A percentile compares a stretch with the other conserved stretches of the same genome.
Evolutionary conservation across 2,113 vertebrate genomes (phyloP).

Genomic region (Limnothrissa miodon): DNA sequence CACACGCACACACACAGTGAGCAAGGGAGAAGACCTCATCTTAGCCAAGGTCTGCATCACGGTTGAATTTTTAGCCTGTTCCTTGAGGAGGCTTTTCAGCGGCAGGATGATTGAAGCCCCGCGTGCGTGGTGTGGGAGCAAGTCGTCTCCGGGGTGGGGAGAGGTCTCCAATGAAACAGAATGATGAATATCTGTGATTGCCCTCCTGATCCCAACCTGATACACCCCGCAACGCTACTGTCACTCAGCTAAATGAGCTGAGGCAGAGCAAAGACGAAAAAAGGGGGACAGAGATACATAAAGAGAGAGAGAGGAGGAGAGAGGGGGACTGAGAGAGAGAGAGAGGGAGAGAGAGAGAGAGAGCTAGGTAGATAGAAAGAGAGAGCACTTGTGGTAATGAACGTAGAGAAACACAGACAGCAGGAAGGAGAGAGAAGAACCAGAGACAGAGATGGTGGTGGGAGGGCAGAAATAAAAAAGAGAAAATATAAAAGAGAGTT

Average conservation of each 20-base stretch:
- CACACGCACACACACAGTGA: background rate
- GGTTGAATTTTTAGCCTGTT: background rate
- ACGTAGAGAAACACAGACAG: background rate
- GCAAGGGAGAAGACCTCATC: background rate
- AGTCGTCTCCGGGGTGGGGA: conserved; percentile 14
- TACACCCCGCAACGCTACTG: conserved; percentile 57
- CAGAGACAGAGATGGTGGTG: background rate
- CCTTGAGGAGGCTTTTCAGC: conserved; percentile 26
- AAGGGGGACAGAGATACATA: background rate
- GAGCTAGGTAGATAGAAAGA: conserved; percentile 62
- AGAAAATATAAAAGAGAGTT: conserved; percentile 20
- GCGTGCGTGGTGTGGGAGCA: conserved; percentile 49
- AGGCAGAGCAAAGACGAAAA: conserved; percentile 42
- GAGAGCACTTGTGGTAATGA: conserved; percentile 50
- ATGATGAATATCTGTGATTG: conserved; percentile 57
- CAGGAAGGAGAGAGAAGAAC: background rate
- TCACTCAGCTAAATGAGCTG: conserved; percentile 68
- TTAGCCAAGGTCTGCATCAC: background rate
- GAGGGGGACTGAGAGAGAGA: conserved; percentile 70
- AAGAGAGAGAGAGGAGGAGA: conserved; percentile 68
- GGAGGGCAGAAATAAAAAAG: too few species aligned
- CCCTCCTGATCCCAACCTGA: conserved; percentile 56
- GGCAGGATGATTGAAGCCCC: conserved; percentile 40
- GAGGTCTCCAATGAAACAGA: conserved; percentile 42
- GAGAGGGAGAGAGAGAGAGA: background rate